Evolutionary conservation across 1,140 invertebrate species (phyloP), one percentile per base, ranked within the genome.

Genomic region (Tetragonula clypearis): DNA sequence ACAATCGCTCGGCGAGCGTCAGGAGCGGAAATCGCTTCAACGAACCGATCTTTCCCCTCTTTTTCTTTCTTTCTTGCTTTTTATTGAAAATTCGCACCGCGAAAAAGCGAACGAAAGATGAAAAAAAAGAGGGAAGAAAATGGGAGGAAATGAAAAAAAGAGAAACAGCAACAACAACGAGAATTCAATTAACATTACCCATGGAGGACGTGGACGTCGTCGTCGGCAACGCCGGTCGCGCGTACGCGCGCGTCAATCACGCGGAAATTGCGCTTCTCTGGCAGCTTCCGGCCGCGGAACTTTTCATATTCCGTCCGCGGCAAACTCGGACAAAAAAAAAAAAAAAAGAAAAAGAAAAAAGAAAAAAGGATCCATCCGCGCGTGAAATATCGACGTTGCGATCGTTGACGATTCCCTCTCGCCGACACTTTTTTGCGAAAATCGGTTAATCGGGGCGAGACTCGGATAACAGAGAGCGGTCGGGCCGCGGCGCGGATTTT

Each of bases 111-210:
- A 56, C 15, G 5, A n/a, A 30, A 30, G 56, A 74, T 5, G 12
- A 26, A 15, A n/a, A 21, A 41, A 8, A 26, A 56, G 4, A 14
- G 11, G 21, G 23, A 3, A 19, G 35, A 0, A 56, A n/a, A 21
- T 3, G 35, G 49, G 55, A 21, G 19, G 6, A 53, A 8, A 21
- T 65, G 65, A 23, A 15, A 6, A 56, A 75, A 77, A 55, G 19
- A 6, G 17, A 21, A n/a, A 21, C 53, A 21, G 4, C 35, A 60
- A 68, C 49, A 81, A 81, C 73, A 53, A 76, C 73, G 23, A 26
- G 23, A 77, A 78, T 78, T 78, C 62, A 83, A 77, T 83, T 83
- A 83, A 65, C 74, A 78, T 83, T 83, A 83, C 81, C 62, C 8
- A 66, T 26, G n/a, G n/a, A 19, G 19, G 23, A 23, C 30, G 23